Base-by-base conservation (phyloP, 1,140 invertebrate genomes). In the Trichogramma pretiosum region DNA sequence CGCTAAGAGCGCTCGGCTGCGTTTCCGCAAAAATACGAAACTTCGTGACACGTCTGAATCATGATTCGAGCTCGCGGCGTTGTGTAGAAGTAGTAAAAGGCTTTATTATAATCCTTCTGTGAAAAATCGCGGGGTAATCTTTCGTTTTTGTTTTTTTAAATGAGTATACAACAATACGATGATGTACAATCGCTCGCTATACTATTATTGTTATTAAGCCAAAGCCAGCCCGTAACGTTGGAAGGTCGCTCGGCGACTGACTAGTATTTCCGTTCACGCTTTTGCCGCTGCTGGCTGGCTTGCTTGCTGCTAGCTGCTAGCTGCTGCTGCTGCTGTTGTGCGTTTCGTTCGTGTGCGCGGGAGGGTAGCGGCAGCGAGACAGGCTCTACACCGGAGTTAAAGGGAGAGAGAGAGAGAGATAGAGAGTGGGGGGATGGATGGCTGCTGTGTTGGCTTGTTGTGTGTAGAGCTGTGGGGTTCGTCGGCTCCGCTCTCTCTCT, bases 221-320 rank as follows among this genome's bases (percentile, higher is more conserved):
- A 40, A 47, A 47, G 21, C 14, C 66, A 71, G 68, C 67, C 68
- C 67, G 68, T 70, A 61, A 68, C 65, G 67, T 70, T 65, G 68
- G 62, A 72, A 70, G 69, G 69, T 72, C 69, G 69, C 68, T 72
- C 68, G 65, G 66, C 69, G 67, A 72, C 69, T 72, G 69, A 72
- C 67, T 70, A 68, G 62, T 55, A 72, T 66, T 72, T 72, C 69
- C 69, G 68, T 59, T 70, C 60, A 62, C 38, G 68, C 68, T 66
- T 70, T 70, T 72, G 59, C 64, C 65, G 64, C 62, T 68, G 65
- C 61, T 64, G 48, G 17, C 19, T 13, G 24, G 19, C 8, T 19
- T 2, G 23, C 17, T 19, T 13, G 45, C 23, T 28, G 26, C 32
- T 13, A 30, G 44, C 44, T 30, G 46, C 2, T 11, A 8, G 16